Evolutionary conservation across 2,113 vertebrate species (phyloP).

Genomic region (Pollimyrus isidori): DNA sequence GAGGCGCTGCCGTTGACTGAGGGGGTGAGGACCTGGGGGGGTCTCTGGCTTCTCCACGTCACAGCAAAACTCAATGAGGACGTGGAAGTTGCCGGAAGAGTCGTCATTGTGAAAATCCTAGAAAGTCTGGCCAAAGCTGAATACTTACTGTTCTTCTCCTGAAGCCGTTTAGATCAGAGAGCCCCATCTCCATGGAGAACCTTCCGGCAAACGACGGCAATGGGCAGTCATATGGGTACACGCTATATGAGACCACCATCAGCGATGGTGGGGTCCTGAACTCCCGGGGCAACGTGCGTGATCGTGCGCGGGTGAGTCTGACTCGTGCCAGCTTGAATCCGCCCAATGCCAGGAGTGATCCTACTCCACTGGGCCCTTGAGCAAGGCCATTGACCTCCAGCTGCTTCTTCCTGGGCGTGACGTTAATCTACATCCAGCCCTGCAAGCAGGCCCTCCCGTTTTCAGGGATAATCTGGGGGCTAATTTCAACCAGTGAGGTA

Average conservation of each 20-base stretch:
- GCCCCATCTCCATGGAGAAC: constrained; percentile 85
- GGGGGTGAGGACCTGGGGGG: constrained; percentile 51
- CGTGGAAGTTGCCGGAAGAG: neutral
- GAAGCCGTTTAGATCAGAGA: constrained; percentile 69
- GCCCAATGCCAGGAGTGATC: too few relatives aligned
- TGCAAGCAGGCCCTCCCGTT: too few relatives aligned
- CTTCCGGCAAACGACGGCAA: constrained; percentile 70
- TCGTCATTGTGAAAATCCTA: neutral
- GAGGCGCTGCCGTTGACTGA: constrained; percentile 67
- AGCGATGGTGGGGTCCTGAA: constrained; percentile 64
- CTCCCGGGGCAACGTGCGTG: constrained; percentile 65
- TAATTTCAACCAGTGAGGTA: too few relatives aligned
- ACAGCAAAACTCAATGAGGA: neutral
- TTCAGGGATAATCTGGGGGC: too few relatives aligned
- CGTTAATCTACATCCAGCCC: too few relatives aligned
- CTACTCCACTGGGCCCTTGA: too few relatives aligned
- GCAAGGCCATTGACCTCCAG: too few relatives aligned
- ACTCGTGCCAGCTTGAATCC: neutral
- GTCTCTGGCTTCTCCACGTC: neutral
- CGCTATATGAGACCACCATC: constrained; percentile 80
- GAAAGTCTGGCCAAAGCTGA: neutral
- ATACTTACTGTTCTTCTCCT: neutral
- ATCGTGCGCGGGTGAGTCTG: constrained; percentile 74
- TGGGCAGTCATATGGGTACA: constrained; percentile 83
- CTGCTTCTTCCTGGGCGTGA: too few relatives aligned